Conservation (phyloP, 2,113 vertebrate species). For the Setophaga kirtlandii region DNA sequence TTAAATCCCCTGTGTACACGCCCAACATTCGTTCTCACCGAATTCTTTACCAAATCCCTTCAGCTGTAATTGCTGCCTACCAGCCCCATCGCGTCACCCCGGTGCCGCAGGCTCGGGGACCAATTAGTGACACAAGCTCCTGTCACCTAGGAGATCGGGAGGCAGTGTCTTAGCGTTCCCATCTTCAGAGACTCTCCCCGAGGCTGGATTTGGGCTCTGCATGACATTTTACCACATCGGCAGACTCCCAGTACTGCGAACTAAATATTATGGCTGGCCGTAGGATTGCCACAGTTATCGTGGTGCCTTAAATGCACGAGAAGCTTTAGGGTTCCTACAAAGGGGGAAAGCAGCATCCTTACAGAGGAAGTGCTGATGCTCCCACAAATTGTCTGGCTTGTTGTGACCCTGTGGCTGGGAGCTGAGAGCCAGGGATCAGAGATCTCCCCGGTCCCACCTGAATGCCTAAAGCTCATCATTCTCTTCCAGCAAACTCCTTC, state of each 20-base stretch:
- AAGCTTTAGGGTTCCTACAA: not conserved
- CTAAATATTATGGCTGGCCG: not conserved
- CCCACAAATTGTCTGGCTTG: not conserved
- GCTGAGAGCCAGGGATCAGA: not conserved
- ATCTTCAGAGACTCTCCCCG: not conserved
- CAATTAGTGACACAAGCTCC: conserved; percentile 30
- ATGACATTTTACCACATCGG: not conserved
- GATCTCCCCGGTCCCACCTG: not conserved
- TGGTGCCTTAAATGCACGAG: not conserved
- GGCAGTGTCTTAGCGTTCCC: not conserved
- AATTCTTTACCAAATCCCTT: not conserved
- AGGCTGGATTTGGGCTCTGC: not conserved
- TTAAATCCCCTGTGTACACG: not conserved
- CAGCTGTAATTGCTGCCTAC: not conserved
- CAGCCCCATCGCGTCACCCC: not conserved
- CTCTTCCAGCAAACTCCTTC: not conserved
- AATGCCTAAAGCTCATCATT: not conserved
- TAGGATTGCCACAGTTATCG: not conserved
- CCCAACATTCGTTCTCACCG: not conserved
- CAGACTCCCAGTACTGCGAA: not conserved
- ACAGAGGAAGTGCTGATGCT: not conserved
- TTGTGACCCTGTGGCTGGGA: not conserved
- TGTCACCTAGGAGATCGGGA: conserved; percentile 62
- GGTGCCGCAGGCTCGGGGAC: not conserved
- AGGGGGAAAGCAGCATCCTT: not conserved